phyloP scores from a whole-genome alignment of 2,888 invertebrate species.

The Pimpla rufipes region DNA sequence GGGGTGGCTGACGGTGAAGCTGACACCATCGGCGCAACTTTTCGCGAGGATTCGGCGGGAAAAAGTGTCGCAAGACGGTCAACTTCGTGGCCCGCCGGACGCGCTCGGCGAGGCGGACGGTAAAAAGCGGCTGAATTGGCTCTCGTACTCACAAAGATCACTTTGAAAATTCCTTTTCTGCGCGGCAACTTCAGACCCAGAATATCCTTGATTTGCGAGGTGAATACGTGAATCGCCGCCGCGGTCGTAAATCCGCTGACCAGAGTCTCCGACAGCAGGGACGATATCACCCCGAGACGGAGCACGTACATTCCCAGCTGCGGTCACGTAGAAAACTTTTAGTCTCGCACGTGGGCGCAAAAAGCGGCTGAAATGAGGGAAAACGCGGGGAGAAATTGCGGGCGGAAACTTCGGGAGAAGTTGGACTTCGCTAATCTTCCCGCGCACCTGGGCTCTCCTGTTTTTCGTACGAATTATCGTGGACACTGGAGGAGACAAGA shows the following conservation, averaged over 20 bases:
- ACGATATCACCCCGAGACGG: conserved; percentile 90
- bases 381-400: conserved; percentile 30
- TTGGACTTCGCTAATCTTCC: not conserved
- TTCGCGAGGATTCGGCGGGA: not conserved
- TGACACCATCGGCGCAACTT: not conserved
- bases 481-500: not conserved
- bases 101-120: not conserved
- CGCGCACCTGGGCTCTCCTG: not conserved
- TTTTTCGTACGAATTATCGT: conserved; percentile 3
- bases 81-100: not conserved
- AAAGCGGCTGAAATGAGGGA: conserved; percentile 62
- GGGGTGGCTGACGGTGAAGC: not conserved
- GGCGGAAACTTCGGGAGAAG: not conserved
- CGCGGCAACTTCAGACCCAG: conserved; percentile 88
- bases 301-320: conserved; percentile 91
- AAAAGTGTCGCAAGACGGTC: conserved; percentile 7
- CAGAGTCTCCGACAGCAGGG: conserved; percentile 92
- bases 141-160: conserved; percentile 87
- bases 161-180: conserved; percentile 88
- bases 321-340: conserved; percentile 65
- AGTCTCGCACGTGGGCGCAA: conserved; percentile 40
- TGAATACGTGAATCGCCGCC: conserved; percentile 94
- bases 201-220: conserved; percentile 91
- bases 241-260: conserved; percentile 95
- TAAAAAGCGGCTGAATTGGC: not conserved